These are phyloP conservation scores for Mercenaria mercenaria DNA, from an alignment of 1,140 invertebrate species.

Conservation along the genomic window DNA sequence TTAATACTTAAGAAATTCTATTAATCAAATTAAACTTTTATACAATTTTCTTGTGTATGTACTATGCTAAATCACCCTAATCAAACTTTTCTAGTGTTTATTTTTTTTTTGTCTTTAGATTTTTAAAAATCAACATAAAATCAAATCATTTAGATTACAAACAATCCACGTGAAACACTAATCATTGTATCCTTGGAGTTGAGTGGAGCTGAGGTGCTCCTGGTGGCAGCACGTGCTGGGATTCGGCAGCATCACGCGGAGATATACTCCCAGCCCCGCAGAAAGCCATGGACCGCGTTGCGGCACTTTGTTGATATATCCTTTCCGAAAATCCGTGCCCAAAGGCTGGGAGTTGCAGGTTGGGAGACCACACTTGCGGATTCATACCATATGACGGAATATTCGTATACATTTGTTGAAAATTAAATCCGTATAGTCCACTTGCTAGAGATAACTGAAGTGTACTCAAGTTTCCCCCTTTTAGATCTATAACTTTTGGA, in stretches of 20 bases:
- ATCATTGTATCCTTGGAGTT: constrained; percentile 43
- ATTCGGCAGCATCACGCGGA: constrained; percentile 25
- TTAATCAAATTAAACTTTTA: too few relatives aligned
- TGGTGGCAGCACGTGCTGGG: neutral
- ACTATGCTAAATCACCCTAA: too few relatives aligned
- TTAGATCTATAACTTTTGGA: constrained; percentile 82
- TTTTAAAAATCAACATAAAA: too few relatives aligned
- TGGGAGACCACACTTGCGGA: constrained; percentile 60
- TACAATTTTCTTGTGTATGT: too few relatives aligned
- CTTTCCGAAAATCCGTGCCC: neutral
- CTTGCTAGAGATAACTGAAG: constrained; percentile 72
- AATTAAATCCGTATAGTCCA: constrained; percentile 66
- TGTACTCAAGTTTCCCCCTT: constrained; percentile 70
- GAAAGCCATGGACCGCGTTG: neutral
- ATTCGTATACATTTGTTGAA: constrained; percentile 41
- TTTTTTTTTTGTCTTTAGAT: too few relatives aligned
- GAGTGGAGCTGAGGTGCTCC: constrained; percentile 36
- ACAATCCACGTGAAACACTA: too few relatives aligned
- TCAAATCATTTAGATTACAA: too few relatives aligned
- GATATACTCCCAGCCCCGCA: neutral
- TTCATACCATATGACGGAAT: constrained; percentile 42
- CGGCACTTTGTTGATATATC: constrained; percentile 10
- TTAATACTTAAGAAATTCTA: too few relatives aligned
- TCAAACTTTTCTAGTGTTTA: too few relatives aligned
- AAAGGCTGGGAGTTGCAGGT: neutral